A percentile compares a stretch with the other conserved stretches of the same genome.
These are phyloP conservation scores for Phataginus tetradactyla DNA, from an alignment of 2,797 vertebrate species.

Conservation along the genomic window DNA sequence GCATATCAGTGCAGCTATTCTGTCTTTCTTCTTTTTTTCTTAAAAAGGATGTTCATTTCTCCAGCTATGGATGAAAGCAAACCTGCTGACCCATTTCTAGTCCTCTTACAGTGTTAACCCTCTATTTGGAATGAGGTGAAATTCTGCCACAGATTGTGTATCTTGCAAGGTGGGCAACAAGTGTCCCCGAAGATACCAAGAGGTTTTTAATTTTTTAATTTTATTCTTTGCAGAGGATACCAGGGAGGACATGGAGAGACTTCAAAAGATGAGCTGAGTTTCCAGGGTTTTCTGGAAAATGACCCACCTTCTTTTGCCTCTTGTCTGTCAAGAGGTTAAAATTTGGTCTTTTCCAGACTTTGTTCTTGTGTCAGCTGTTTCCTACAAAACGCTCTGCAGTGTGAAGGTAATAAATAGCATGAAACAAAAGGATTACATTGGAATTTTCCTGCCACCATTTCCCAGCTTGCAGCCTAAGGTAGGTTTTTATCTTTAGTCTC, in stretches of 20 bases:
- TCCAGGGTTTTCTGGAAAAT: not conserved
- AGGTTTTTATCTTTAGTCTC: not conserved
- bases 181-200: not conserved
- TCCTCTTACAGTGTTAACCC: not conserved
- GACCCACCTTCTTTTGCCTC: not conserved
- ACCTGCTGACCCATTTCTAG: not conserved
- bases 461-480: not conserved
- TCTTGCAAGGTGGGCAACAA: not conserved
- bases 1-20: too few species aligned
- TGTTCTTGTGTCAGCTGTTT: not conserved
- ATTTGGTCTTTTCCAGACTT: not conserved
- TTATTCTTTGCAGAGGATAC: too few species aligned
- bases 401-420: not conserved
- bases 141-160: not conserved
- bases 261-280: not conserved
- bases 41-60: not conserved
- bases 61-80: not conserved
- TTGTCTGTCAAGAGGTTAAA: not conserved
- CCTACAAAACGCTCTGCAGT: not conserved
- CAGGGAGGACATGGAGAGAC: accelerated
- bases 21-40: not conserved
- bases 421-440: not conserved
- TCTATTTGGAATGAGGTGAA: not conserved
- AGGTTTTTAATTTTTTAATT: not conserved
- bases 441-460: not conserved